These are phyloP conservation scores for Gerris lacustris DNA, from an alignment of 2,888 invertebrate genomes.

Conservation along the genomic window DNA sequence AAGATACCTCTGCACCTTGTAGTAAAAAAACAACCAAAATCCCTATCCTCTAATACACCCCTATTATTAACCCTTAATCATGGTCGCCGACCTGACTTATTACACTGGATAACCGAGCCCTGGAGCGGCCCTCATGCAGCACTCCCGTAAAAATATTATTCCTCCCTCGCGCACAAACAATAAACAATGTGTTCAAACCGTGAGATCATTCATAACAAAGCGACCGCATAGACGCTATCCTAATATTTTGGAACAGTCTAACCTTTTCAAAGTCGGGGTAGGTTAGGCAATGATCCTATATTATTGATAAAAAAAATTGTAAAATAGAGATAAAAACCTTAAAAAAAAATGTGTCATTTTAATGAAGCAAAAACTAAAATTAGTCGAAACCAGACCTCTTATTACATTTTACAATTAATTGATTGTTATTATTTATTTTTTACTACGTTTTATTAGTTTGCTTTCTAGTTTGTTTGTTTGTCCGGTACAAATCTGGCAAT, in stretches of 20 bases:
- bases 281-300: too few relatives aligned
- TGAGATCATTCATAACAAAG: constrained; percentile 3
- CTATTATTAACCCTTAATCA: constrained; percentile 5
- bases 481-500: too few relatives aligned
- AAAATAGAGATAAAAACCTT: too few relatives aligned
- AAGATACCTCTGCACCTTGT: not conserved
- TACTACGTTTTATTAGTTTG: too few relatives aligned
- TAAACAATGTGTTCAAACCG: not conserved
- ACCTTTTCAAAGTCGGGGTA: too few relatives aligned
- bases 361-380: too few relatives aligned
- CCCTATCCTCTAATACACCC: not conserved
- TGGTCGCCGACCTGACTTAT: not conserved
- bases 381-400: too few relatives aligned
- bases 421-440: too few relatives aligned
- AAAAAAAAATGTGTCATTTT: too few relatives aligned
- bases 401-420: too few relatives aligned
- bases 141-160: not conserved
- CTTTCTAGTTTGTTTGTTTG: too few relatives aligned
- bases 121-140: not conserved
- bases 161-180: not conserved
- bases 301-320: too few relatives aligned
- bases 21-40: not conserved
- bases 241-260: not conserved
- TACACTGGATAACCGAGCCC: not conserved
- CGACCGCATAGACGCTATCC: not conserved